Evolutionary conservation across 2,113 vertebrate genomes (phyloP), one percentile per base, ranked within the genome.

Genomic region (Corythaixoides concolor): DNA sequence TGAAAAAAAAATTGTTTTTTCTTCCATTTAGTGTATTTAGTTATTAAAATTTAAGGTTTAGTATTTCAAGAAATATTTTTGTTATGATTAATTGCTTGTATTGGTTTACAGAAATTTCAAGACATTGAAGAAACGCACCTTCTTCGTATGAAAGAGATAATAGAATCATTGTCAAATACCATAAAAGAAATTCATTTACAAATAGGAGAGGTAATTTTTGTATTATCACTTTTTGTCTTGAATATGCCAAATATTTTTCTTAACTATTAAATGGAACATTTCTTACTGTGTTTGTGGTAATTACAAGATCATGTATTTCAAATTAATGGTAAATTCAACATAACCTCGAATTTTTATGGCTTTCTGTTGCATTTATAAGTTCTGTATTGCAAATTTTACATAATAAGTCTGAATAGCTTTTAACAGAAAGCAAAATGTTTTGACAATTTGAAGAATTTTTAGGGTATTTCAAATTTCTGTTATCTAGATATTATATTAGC

Each of bases 91-190:
- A 97, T 92, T 93, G 15, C 18, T 91, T 89, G 13, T 96, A 53
- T 97, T 98, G 28, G 39, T 82, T 96, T 95, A 14, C 97, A 99
- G 99, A 99, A 99, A 98, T 99, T 99, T 98, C 99, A 99, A 96
- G 99, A 99, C 97, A 99, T 99, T 63, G 99, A 99, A 98, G 99
- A 99, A 98, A 98, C 95, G 68, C 99, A 99, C 97, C 98, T 99
- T 68, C 92, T 99, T 93, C 99, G 98, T 85, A 99, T 99, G 99
- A 99, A 99, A 97, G 99, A 99, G 95, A 99, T 99, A 96, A 99
- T 99, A 94, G 98, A 97, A 82, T 99, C 98, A 2, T 99, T 99
- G 94, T 99, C 98, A 77, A 98, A 98, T 96, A 99, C 98, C 37
- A 97, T 99, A 90, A 99, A 99, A 70, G 99, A 99, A 97, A 99